Evolutionary conservation across 2,113 vertebrate species (phyloP).

Genomic region (Strix uralensis): DNA sequence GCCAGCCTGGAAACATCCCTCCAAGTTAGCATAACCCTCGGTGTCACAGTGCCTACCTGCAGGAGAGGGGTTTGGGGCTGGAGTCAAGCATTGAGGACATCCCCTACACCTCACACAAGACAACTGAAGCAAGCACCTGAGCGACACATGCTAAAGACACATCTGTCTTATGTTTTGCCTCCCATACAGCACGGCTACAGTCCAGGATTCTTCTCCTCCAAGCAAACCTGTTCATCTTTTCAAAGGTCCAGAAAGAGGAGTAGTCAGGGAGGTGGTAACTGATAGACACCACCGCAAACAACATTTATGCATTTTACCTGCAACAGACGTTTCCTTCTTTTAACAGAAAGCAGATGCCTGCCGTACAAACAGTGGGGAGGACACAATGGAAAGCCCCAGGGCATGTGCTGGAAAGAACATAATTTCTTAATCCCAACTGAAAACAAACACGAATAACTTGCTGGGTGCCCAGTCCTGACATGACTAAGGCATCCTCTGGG

Average conservation of each 20-base stretch:
- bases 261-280: rapidly evolving
- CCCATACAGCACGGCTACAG: background rate
- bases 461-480: background rate
- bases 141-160: rapidly evolving
- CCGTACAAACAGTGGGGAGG: background rate
- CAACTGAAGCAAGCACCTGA: rapidly evolving
- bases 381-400: background rate
- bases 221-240: background rate
- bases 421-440: background rate
- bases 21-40: too few relatives aligned
- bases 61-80: background rate
- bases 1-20: background rate
- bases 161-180: background rate
- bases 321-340: background rate
- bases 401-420: rapidly evolving
- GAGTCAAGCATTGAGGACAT: rapidly evolving
- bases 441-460: background rate
- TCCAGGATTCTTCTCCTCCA: background rate
- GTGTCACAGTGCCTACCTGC: background rate
- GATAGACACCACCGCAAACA: background rate
- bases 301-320: background rate
- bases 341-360: background rate
- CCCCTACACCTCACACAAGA: too few relatives aligned
- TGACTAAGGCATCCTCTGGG: background rate
- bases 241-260: background rate